Evolutionary conservation across 1,140 invertebrate species (phyloP).

Genomic region (Sycophila sp.): DNA sequence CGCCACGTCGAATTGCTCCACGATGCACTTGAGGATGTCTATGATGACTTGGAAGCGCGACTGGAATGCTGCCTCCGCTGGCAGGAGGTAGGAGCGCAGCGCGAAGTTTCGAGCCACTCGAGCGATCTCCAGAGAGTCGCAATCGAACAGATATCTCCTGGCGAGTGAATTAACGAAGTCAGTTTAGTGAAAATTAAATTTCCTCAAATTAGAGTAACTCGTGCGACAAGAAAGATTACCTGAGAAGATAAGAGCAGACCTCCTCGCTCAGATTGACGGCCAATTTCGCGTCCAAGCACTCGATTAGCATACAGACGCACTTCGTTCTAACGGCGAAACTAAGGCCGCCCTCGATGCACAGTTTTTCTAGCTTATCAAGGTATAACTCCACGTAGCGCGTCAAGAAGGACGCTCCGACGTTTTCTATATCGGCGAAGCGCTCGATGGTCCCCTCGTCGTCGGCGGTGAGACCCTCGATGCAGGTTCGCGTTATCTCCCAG

Average conservation of each 20-base stretch:
- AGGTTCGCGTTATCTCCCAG: slow-evolving; percentile 5
- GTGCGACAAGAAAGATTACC: too few species aligned
- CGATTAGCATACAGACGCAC: neutral
- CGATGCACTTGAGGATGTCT: neutral
- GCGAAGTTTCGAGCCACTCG: neutral
- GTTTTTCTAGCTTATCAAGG: neutral
- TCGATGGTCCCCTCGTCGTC: neutral
- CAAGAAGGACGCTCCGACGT: neutral
- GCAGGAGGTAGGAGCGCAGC: neutral
- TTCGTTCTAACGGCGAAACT: neutral
- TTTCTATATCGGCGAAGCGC: neutral
- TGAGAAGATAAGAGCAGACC: neutral
- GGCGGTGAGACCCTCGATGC: neutral
- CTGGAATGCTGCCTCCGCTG: neutral
- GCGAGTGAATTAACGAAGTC: too few species aligned
- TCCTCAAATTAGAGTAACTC: too few species aligned
- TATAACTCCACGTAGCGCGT: neutral
- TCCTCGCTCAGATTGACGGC: neutral
- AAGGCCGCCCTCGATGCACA: too few species aligned
- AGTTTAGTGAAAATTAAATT: too few species aligned
- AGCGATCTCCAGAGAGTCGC: neutral
- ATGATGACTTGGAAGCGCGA: neutral
- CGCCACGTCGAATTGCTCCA: neutral
- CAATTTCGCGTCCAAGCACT: neutral
- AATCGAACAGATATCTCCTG: slow-evolving; percentile 3